Evolutionary conservation across 2,888 invertebrate genomes (phyloP).

Genomic region (Monopis laevigella): DNA sequence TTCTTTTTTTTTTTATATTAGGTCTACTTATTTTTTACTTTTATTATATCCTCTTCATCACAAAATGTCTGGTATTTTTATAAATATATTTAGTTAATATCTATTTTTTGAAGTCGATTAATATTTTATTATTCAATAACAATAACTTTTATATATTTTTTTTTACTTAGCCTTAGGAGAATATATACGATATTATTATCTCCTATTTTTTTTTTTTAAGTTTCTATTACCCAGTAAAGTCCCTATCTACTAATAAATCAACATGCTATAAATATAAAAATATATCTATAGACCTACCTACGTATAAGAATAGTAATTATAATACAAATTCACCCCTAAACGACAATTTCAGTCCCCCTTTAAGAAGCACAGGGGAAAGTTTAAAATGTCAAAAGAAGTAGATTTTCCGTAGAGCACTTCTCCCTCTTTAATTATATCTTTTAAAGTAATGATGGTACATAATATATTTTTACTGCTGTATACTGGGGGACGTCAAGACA

Average conservation of each 20-base stretch:
- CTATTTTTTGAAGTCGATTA: no score
- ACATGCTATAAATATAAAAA: background rate
- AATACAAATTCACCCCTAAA: conserved; percentile 8
- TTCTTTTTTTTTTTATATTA: no score
- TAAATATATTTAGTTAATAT: no score
- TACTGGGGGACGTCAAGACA: no score
- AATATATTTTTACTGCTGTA: conserved; percentile 54
- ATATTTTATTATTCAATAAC: no score
- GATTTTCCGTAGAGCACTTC: conserved; percentile 33
- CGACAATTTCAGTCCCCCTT: conserved; percentile 7
- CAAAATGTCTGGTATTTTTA: no score
- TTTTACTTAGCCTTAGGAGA: no score
- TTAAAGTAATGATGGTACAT: conserved; percentile 54
- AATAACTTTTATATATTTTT: no score
- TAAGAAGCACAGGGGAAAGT: conserved; percentile 31
- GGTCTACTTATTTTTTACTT: no score
- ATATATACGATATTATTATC: no score
- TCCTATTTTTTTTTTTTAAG: background rate
- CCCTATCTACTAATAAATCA: background rate
- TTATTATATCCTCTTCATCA: no score
- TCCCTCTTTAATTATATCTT: conserved; percentile 61
- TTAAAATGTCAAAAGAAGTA: conserved; percentile 65
- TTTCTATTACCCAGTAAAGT: background rate
- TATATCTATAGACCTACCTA: background rate
- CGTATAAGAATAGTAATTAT: background rate